Evolutionary conservation across 2,888 invertebrate species (phyloP).

Genomic region (Octodonta nipae): DNA sequence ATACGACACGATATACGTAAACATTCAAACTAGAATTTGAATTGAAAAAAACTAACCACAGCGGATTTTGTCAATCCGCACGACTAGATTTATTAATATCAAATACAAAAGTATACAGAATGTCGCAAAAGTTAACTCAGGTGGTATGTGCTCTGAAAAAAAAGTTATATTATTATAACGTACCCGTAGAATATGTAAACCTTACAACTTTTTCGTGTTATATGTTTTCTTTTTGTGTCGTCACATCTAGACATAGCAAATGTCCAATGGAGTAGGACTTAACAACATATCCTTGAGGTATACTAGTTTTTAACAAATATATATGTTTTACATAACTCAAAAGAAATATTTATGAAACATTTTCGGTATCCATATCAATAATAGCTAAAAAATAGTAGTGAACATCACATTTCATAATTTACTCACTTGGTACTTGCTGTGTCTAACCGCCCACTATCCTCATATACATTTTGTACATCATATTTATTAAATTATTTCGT

Average conservation of each 20-base stretch:
- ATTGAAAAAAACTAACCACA: constrained; percentile 15
- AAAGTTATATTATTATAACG: no score
- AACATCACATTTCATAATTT: not conserved
- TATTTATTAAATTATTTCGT: no score
- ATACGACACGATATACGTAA: constrained; percentile 38
- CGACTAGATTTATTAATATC: constrained; percentile 25
- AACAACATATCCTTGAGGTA: constrained; percentile 3
- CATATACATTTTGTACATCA: no score
- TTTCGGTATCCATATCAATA: not conserved
- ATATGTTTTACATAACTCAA: not conserved
- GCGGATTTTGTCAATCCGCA: constrained; percentile 11
- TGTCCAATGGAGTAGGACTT: no score
- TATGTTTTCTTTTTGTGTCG: no score
- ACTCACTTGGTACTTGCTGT: no score
- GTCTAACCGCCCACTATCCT: no score
- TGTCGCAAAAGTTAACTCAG: constrained; percentile 36
- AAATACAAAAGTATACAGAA: constrained; percentile 38
- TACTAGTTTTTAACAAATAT: not conserved
- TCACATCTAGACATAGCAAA: no score
- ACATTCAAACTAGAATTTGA: constrained; percentile 29
- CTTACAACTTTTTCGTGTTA: no score
- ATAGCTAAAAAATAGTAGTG: not conserved
- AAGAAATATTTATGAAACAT: not conserved
- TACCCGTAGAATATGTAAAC: no score
- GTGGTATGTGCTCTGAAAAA: no score